Evolutionary conservation across 2,888 invertebrate genomes (phyloP).

Genomic region (Rotaria magnacalcarata): DNA sequence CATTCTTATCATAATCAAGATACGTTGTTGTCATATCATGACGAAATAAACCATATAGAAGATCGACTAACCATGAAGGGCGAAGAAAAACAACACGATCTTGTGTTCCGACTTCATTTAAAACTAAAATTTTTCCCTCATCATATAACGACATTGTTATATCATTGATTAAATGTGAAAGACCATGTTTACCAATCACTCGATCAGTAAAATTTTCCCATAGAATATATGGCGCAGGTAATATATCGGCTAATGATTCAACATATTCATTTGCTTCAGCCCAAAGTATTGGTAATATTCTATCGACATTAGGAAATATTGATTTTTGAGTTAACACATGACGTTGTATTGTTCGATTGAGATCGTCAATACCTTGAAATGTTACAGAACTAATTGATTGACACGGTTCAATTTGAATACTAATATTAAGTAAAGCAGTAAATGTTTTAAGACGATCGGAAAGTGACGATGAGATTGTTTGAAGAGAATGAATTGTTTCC

Average conservation of each 20-base stretch:
- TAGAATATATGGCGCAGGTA: not conserved
- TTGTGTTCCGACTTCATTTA: not conserved
- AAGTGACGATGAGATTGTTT: not conserved
- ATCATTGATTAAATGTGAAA: slow-evolving; percentile 21
- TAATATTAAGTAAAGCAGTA: not conserved
- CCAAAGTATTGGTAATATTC: slow-evolving; percentile 19
- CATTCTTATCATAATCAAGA: slow-evolving; percentile 27
- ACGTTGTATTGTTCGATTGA: not conserved
- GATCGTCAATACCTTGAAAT: slow-evolving; percentile 13
- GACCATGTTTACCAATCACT: slow-evolving; percentile 2
- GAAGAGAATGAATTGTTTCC: not conserved
- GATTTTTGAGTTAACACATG: not conserved
- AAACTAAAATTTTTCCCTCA: slow-evolving; percentile 15
- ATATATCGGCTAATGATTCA: not conserved
- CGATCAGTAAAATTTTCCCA: not conserved
- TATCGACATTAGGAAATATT: slow-evolving; percentile 3
- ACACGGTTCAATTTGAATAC: slow-evolving; percentile 13
- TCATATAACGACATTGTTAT: not conserved
- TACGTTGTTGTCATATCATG: not conserved
- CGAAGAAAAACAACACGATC: slow-evolving; percentile 10
- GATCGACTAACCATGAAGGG: slow-evolving; percentile 8
- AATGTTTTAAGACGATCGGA: slow-evolving; percentile 27
- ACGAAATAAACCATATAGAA: slow-evolving; percentile 8
- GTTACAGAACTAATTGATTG: not conserved
- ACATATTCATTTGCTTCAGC: slow-evolving; percentile 20